Percentiles rank a stretch among this genome's conserved stretches.
Conservation (phyloP, 2,797 vertebrate genomes). For the Crypturellus tataupa region DNA sequence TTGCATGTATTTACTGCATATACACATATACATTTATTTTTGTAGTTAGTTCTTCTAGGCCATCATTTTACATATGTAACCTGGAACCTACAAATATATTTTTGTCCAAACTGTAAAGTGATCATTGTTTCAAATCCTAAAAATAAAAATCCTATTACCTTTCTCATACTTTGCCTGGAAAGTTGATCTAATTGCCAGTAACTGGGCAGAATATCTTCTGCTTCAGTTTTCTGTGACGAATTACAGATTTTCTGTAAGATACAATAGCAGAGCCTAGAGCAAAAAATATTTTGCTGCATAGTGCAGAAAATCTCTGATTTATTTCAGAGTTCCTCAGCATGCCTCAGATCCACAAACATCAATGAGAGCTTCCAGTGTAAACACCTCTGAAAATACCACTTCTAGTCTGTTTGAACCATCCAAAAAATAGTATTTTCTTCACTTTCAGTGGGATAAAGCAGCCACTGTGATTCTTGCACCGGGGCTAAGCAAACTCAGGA, state of each 20-base stretch:
- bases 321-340: neutral
- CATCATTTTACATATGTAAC: neutral
- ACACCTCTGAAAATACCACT: neutral
- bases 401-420: neutral
- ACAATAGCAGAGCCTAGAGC: neutral
- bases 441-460: neutral
- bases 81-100: neutral
- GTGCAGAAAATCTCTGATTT: neutral
- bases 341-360: neutral
- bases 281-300: neutral
- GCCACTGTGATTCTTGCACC: conserved; percentile 17
- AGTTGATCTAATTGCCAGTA: neutral
- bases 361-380: neutral
- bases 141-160: neutral
- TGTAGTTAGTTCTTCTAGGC: neutral
- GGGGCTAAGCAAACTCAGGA: conserved; percentile 63
- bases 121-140: neutral
- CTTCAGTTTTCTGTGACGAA: neutral
- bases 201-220: neutral
- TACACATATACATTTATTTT: neutral
- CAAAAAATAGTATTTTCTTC: conserved; percentile 3
- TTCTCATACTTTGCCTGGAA: neutral
- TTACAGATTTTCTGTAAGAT: neutral
- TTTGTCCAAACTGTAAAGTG: neutral
- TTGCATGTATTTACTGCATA: neutral